Conservation (phyloP, 1,140 invertebrate species). For the Drosophila neocordata region DNA sequence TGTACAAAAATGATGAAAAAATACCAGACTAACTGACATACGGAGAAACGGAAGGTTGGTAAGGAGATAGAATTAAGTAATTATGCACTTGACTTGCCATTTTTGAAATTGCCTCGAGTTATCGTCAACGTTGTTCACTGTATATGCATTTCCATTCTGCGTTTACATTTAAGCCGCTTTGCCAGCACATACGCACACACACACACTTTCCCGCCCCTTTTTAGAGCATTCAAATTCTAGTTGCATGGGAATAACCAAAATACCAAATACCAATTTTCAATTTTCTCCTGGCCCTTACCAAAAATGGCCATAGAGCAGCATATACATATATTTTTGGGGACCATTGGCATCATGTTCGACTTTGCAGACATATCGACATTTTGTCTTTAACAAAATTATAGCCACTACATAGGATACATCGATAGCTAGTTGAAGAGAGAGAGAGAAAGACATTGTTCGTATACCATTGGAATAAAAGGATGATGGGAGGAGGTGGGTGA, state of each 20-base stretch:
- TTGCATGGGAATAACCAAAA: slow-evolving; percentile 28
- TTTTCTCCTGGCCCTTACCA: slow-evolving; percentile 26
- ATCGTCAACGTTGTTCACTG: background rate
- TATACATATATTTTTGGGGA: background rate
- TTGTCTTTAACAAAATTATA: slow-evolving; percentile 80
- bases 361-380: slow-evolving; percentile 76
- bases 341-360: slow-evolving; percentile 72
- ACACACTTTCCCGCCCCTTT: background rate
- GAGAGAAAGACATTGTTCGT: background rate
- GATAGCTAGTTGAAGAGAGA: slow-evolving; percentile 16
- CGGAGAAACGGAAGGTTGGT: background rate
- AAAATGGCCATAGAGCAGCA: slow-evolving; percentile 44
- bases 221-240: slow-evolving; percentile 21
- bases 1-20: too few relatives aligned
- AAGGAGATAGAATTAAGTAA: slow-evolving; percentile 69
- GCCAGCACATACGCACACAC: slow-evolving; percentile 26
- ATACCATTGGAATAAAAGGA: background rate
- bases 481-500: slow-evolving; percentile 36
- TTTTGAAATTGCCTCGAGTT: slow-evolving; percentile 49
- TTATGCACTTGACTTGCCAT: slow-evolving; percentile 77
- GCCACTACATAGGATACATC: slow-evolving; percentile 50
- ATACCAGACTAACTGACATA: background rate
- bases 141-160: slow-evolving; percentile 29
- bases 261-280: slow-evolving; percentile 61
- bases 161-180: slow-evolving; percentile 56